A percentile compares a stretch with the other conserved stretches of the same genome.
phyloP scores from a whole-genome alignment of 2,113 vertebrate genomes.

The Thermophis baileyi region DNA sequence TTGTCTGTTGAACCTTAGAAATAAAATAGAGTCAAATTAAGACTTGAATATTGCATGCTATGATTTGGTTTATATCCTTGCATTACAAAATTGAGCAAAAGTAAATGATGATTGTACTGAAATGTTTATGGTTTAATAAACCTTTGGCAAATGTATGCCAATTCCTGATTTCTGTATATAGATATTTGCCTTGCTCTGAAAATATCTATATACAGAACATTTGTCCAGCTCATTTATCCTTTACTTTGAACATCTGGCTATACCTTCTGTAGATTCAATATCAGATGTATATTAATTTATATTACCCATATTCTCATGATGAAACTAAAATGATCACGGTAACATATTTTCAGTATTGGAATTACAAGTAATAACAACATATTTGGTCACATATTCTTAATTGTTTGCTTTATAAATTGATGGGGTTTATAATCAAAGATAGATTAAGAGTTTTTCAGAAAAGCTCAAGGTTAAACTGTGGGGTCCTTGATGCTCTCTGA shows the following conservation, averaged over 20 bases:
- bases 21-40: neutral
- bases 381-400: neutral
- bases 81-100: neutral
- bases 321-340: neutral
- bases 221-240: neutral
- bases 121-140: neutral
- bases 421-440: neutral
- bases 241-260: neutral
- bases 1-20: neutral
- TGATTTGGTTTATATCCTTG: neutral
- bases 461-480: neutral
- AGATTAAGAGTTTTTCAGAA: neutral
- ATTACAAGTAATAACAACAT: neutral
- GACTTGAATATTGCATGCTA: neutral
- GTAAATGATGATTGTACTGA: neutral
- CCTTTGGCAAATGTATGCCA: neutral
- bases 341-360: neutral
- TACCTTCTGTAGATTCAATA: neutral
- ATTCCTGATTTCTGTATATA: neutral
- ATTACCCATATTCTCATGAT: neutral
- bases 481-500: neutral
- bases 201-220: no score
- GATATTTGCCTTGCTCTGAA: neutral
- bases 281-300: neutral
- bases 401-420: neutral